Evolutionary conservation across 2,888 invertebrate species (phyloP).

Genomic region (Diabrotica balteata): DNA sequence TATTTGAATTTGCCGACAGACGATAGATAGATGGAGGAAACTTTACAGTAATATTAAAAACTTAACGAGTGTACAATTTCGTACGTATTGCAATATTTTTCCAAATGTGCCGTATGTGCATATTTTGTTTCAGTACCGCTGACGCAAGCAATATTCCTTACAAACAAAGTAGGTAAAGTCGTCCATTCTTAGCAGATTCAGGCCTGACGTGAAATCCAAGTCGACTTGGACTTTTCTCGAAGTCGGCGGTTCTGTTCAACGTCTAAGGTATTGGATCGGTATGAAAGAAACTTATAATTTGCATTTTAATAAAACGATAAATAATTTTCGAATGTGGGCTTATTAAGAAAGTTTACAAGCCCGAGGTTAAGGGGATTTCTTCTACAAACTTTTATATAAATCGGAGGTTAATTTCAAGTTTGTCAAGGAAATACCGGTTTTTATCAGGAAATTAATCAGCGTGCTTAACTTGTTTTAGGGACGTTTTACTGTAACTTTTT

Average conservation of each 20-base stretch:
- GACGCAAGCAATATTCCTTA: constrained; percentile 6
- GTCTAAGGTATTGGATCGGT: constrained; percentile 24
- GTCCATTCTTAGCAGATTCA: constrained; percentile 9
- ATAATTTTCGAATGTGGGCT: constrained; percentile 26
- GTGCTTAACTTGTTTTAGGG: no score
- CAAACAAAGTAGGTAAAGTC: constrained; percentile 17
- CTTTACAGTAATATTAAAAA: no score
- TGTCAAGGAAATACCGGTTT: neutral
- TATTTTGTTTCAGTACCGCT: constrained; percentile 22
- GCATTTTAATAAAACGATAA: constrained; percentile 33
- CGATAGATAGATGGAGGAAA: no score
- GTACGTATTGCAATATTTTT: no score
- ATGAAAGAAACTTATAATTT: constrained; percentile 28
- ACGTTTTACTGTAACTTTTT: no score
- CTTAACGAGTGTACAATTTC: no score
- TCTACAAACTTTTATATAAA: constrained; percentile 16
- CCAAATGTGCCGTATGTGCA: neutral
- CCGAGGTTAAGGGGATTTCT: constrained; percentile 1
- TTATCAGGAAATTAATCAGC: neutral
- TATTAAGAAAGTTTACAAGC: constrained; percentile 28
- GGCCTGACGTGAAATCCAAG: constrained; percentile 11
- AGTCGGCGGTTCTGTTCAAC: constrained; percentile 19
- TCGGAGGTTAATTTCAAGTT: constrained; percentile 3
- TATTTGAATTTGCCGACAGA: no score
- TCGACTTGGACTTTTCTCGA: constrained; percentile 8